Evolutionary conservation across 2,888 invertebrate genomes (phyloP).

Genomic region (Plagodis dolabraria): DNA sequence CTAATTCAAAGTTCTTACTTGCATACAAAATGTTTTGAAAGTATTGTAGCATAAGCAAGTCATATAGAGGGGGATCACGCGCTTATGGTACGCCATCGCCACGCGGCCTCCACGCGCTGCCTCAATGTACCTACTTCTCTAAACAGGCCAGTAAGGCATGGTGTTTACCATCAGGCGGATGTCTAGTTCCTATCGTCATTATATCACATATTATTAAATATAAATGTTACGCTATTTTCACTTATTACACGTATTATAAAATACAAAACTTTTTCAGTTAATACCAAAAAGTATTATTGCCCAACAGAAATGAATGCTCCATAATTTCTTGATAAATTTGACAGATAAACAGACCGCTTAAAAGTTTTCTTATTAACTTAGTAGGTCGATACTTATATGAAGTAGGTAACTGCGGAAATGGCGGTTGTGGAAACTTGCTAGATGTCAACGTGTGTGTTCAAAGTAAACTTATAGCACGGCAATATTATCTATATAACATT

Average conservation of each 20-base stretch:
- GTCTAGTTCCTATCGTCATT: background rate
- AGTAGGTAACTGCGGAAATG: conserved; percentile 13
- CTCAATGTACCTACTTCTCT: too few relatives aligned
- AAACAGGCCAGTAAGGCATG: too few relatives aligned
- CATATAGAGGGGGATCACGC: too few relatives aligned
- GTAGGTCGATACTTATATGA: conserved; percentile 4
- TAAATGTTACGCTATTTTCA: background rate
- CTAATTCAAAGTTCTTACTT: too few relatives aligned
- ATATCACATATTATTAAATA: background rate
- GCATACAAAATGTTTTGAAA: too few relatives aligned
- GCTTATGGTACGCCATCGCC: too few relatives aligned
- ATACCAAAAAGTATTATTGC: conserved; percentile 5
- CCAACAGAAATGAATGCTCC: conserved; percentile 7
- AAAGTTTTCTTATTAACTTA: conserved; percentile 37
- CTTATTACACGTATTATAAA: too few relatives aligned
- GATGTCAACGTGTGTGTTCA: background rate
- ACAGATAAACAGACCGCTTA: conserved; percentile 22
- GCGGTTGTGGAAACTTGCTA: conserved; percentile 10
- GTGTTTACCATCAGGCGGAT: too few relatives aligned
- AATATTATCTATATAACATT: too few relatives aligned
- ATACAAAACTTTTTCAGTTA: conserved; percentile 1
- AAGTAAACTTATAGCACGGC: conserved; percentile 8
- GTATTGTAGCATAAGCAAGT: too few relatives aligned
- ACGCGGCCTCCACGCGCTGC: too few relatives aligned
- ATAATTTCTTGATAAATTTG: conserved; percentile 26